phyloP scores from a whole-genome alignment of 2,797 vertebrate species.

The Synaphobranchus kaupii region DNA sequence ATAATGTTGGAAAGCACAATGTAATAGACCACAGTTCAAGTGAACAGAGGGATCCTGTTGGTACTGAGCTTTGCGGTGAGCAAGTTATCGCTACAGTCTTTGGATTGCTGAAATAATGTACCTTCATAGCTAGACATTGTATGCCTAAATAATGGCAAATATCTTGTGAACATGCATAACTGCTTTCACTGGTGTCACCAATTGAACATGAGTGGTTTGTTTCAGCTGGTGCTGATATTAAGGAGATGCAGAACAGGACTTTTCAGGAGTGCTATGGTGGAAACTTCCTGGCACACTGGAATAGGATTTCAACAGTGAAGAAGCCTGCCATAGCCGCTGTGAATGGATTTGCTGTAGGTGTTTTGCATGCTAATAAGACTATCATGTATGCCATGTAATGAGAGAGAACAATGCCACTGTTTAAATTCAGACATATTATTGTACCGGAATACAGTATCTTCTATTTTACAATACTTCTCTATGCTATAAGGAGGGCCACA shows the following conservation, averaged over 20 bases:
- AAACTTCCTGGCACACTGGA: constrained; percentile 84
- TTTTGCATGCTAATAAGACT: neutral
- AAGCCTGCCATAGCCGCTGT: constrained; percentile 94
- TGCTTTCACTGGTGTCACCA: neutral
- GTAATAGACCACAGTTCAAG: neutral
- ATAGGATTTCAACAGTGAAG: constrained; percentile 72
- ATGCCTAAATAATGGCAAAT: neutral
- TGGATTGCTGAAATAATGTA: neutral
- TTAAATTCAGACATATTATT: too few relatives aligned
- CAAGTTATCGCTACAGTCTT: neutral
- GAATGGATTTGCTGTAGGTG: constrained; percentile 90
- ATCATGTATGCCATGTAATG: neutral
- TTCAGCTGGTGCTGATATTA: constrained; percentile 94
- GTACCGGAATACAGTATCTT: neutral
- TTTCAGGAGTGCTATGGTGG: constrained; percentile 85
- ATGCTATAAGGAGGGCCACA: neutral
- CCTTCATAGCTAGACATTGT: neutral
- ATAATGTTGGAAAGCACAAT: neutral
- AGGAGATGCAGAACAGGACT: constrained; percentile 89
- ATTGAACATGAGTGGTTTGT: too few relatives aligned
- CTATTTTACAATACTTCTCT: neutral
- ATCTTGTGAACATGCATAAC: neutral
- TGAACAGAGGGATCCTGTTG: neutral
- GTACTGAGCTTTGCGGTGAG: neutral
- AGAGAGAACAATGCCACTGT: neutral